Evolutionary conservation across 2,888 invertebrate species (phyloP).

Genomic region (Odontocerum albicorne): DNA sequence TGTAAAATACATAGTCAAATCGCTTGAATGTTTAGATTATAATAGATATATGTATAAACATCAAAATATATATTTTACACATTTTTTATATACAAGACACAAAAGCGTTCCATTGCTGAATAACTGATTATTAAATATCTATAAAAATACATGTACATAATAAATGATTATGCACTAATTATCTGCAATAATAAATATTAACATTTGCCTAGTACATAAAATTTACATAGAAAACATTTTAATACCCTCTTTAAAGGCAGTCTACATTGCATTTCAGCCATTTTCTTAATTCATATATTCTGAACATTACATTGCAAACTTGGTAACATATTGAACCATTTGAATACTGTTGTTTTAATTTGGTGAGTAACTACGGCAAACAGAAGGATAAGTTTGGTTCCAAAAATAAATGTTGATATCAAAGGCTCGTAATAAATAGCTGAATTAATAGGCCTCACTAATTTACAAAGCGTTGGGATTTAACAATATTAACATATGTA

Average conservation of each 20-base stretch:
- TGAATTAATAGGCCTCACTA: conserved; percentile 20
- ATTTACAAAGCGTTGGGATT: conserved; percentile 30
- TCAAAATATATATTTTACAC: conserved; percentile 1
- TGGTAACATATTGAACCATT: too few species aligned
- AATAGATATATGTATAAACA: conserved; percentile 4
- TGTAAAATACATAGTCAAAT: too few species aligned
- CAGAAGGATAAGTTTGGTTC: background rate
- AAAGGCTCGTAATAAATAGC: too few species aligned
- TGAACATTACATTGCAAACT: too few species aligned
- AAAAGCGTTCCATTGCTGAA: background rate
- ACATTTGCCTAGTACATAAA: too few species aligned
- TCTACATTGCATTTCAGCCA: too few species aligned
- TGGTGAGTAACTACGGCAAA: background rate
- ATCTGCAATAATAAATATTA: conserved; percentile 30
- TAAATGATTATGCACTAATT: conserved; percentile 10
- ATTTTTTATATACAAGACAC: conserved; percentile 9
- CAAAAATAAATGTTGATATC: too few species aligned
- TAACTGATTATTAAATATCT: conserved; percentile 5
- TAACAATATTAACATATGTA: conserved; percentile 10
- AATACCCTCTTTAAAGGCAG: conserved; percentile 15
- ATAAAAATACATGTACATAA: conserved; percentile 20
- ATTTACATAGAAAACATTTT: too few species aligned
- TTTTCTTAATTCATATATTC: too few species aligned
- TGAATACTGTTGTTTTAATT: too few species aligned
- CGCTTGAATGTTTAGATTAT: conserved; percentile 10